Evolutionary conservation across 2,888 invertebrate genomes (phyloP).

Genomic region (Ptycholaimellus sp.): DNA sequence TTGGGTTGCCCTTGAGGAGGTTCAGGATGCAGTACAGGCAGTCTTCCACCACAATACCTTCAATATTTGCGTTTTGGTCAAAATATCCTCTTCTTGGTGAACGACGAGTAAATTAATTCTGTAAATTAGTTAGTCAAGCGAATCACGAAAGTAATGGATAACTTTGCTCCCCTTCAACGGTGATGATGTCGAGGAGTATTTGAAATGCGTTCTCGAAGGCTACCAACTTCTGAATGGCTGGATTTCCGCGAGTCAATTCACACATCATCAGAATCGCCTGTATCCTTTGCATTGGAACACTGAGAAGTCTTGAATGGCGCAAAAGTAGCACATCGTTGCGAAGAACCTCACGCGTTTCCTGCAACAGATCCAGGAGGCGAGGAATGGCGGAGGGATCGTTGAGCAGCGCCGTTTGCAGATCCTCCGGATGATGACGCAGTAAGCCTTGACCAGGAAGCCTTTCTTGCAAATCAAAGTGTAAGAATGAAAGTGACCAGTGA

Average conservation of each 20-base stretch:
- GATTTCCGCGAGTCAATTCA: slow-evolving; percentile 73
- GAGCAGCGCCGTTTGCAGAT: slow-evolving; percentile 34
- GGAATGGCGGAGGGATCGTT: slow-evolving; percentile 51
- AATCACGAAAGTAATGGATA: no score
- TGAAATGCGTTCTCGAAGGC: slow-evolving; percentile 98
- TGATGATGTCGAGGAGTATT: slow-evolving; percentile 68
- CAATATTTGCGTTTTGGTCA: no score
- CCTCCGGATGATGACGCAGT: slow-evolving; percentile 46
- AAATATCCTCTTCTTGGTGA: no score
- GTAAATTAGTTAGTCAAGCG: background rate
- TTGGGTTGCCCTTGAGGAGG: slow-evolving; percentile 71
- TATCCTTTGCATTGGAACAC: slow-evolving; percentile 20
- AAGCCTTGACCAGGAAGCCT: slow-evolving; percentile 34
- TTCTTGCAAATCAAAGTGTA: slow-evolving; percentile 34
- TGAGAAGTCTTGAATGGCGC: slow-evolving; percentile 2
- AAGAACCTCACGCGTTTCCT: slow-evolving; percentile 68
- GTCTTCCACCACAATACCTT: slow-evolving; percentile 78
- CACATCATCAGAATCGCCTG: slow-evolving; percentile 60
- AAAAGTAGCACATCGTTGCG: background rate
- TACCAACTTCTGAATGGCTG: slow-evolving; percentile 91
- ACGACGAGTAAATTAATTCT: no score
- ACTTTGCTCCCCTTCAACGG: no score
- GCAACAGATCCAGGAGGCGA: slow-evolving; percentile 78
- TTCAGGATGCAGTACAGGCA: slow-evolving; percentile 75
- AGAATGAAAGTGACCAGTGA: no score